phyloP scores from a whole-genome alignment of 2,797 vertebrate species.

The Accipiter fasciatus region DNA sequence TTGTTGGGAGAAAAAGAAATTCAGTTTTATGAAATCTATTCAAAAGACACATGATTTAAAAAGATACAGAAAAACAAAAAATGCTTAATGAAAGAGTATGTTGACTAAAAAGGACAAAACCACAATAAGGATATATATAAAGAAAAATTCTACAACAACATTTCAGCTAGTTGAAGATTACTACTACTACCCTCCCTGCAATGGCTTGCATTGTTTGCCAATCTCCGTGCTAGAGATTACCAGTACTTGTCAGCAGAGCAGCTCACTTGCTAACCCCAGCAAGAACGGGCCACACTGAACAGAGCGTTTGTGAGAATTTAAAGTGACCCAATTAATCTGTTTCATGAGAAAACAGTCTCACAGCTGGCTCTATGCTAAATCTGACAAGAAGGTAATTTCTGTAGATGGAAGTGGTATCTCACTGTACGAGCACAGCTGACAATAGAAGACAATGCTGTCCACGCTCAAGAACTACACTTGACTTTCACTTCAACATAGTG shows the following conservation, averaged over 20 bases:
- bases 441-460: neutral
- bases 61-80: neutral
- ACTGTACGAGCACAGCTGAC: neutral
- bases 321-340: neutral
- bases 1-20: neutral
- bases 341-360: neutral
- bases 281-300: accelerated
- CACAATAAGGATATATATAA: neutral
- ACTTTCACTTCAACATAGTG: neutral
- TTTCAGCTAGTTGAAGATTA: neutral
- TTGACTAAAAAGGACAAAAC: neutral
- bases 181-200: neutral
- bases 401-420: neutral
- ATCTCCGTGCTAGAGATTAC: neutral
- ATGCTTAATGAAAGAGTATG: neutral
- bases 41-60: neutral
- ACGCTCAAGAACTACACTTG: accelerated
- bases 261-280: neutral
- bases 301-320: neutral
- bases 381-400: neutral
- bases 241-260: neutral
- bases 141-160: neutral
- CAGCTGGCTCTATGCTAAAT: neutral
- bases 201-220: neutral
- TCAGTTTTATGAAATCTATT: neutral